Percentiles rank a stretch among this genome's conserved stretches.
Conservation (phyloP, 2,113 vertebrate genomes). For the Chascanopsetta lugubris region DNA sequence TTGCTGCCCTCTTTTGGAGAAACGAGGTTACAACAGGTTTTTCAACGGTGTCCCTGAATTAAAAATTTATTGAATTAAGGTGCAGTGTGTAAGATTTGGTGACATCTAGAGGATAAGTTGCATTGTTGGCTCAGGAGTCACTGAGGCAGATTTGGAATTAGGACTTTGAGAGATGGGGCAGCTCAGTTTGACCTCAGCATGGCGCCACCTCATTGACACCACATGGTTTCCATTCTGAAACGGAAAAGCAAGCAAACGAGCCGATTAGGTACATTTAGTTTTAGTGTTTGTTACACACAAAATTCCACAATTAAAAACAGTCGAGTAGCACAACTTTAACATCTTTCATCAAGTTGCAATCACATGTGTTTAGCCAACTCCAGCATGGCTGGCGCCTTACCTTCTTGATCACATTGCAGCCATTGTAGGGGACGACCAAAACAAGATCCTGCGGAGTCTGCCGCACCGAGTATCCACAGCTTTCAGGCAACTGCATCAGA, state of each 20-base stretch:
- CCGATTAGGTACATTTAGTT: neutral
- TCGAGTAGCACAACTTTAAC: neutral
- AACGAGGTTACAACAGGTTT: no score
- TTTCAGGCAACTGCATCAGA: constrained; percentile 40
- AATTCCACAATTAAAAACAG: neutral
- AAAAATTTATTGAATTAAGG: no score
- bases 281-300: neutral
- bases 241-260: neutral
- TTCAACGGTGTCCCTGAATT: no score
- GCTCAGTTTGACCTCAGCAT: constrained; percentile 22
- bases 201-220: constrained; percentile 45
- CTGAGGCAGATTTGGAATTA: no score
- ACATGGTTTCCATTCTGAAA: constrained; percentile 55
- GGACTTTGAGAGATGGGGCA: constrained; percentile 15
- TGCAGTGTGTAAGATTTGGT: no score
- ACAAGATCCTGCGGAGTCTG: constrained; percentile 26
- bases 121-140: neutral
- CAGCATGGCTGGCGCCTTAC: constrained; percentile 1
- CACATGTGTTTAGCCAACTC: neutral
- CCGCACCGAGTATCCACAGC: constrained; percentile 41
- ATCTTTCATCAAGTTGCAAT: neutral
- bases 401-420: constrained; percentile 57
- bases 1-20: no score
- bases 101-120: no score
- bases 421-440: constrained; percentile 52